Percentiles rank a stretch among this genome's conserved stretches.
Evolutionary conservation across 2,113 vertebrate genomes (phyloP).

Genomic region (Bostrychus sinensis): DNA sequence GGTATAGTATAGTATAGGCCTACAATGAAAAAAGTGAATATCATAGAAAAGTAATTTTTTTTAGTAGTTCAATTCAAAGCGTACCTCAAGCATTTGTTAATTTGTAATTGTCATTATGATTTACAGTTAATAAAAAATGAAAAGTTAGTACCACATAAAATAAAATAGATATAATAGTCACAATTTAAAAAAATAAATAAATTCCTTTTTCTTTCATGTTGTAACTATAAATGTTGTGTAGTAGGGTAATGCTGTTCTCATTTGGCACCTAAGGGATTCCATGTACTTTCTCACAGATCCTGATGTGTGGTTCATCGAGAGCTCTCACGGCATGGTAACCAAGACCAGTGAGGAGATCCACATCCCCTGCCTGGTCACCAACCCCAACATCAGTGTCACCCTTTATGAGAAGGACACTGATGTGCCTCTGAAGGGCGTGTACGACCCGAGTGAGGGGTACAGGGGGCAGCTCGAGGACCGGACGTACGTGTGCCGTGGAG

Average conservation of each 20-base stretch:
- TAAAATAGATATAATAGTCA: too few species aligned
- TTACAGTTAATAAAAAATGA: too few species aligned
- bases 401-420: slow-evolving; percentile 84
- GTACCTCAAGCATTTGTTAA: too few species aligned
- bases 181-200: too few species aligned
- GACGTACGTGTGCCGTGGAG: slow-evolving; percentile 87
- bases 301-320: slow-evolving; percentile 84
- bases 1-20: too few species aligned
- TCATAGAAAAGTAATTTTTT: too few species aligned
- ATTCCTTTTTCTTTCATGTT: not conserved
- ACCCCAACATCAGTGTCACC: slow-evolving; percentile 86
- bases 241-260: not conserved
- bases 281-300: slow-evolving; percentile 80
- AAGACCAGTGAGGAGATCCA: slow-evolving; percentile 80
- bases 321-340: slow-evolving; percentile 82
- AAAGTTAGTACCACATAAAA: too few species aligned
- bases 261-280: not conserved
- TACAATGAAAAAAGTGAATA: too few species aligned
- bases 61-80: too few species aligned
- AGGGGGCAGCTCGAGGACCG: slow-evolving; percentile 86
- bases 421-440: slow-evolving; percentile 75
- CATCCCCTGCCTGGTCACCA: slow-evolving; percentile 91
- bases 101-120: too few species aligned
- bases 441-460: slow-evolving; percentile 88
- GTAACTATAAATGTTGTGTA: not conserved